These are phyloP conservation scores for Amaurobius ferox DNA, from an alignment of 2,888 invertebrate species.

Conservation along the genomic window DNA sequence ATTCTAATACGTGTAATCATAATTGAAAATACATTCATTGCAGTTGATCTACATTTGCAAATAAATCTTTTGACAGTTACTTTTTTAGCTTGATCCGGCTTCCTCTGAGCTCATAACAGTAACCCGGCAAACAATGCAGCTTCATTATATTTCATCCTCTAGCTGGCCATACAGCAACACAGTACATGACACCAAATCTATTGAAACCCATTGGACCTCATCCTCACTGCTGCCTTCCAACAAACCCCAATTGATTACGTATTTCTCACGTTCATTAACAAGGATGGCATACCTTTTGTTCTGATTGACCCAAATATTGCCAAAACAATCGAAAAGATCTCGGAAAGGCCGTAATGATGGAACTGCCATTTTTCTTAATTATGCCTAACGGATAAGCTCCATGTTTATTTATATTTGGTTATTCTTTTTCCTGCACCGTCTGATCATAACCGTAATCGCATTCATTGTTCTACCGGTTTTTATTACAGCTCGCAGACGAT, in stretches of 20 bases:
- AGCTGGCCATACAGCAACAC: too few species aligned
- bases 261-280: constrained; percentile 9
- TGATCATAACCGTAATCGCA: neutral
- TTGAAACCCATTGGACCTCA: constrained; percentile 19
- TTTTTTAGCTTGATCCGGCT: neutral
- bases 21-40: too few species aligned
- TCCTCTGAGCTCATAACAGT: neutral
- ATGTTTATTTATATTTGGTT: neutral
- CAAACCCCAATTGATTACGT: constrained; percentile 4
- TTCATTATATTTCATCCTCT: neutral
- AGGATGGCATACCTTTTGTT: neutral
- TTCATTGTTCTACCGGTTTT: neutral
- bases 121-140: neutral
- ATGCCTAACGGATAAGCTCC: constrained; percentile 7
- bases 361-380: constrained; percentile 1
- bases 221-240: neutral
- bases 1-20: too few species aligned
- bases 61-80: too few species aligned
- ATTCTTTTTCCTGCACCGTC: neutral
- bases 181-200: constrained; percentile 24
- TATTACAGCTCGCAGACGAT: neutral
- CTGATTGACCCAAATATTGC: constrained; percentile 11
- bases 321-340: neutral
- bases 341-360: neutral
- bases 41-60: too few species aligned